Percentiles rank a stretch among this genome's conserved stretches.
phyloP scores from a whole-genome alignment of 2,888 invertebrate species.

The Dascillus cervinus region DNA sequence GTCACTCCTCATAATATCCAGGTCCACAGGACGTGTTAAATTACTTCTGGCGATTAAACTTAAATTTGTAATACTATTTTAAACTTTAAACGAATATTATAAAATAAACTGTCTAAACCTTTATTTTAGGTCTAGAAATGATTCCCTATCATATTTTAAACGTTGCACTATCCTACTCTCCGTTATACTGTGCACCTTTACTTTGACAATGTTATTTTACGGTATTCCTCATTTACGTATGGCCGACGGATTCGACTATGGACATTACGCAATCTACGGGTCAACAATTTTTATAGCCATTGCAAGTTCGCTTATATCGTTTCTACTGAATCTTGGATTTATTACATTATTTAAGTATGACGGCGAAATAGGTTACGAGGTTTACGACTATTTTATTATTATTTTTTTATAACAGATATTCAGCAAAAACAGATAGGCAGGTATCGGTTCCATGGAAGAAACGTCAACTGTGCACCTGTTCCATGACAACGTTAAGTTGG shows the following conservation, averaged over 20 bases:
- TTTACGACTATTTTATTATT: not conserved
- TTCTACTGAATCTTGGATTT: slow-evolving; percentile 11
- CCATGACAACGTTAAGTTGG: too few species aligned
- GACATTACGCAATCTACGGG: slow-evolving; percentile 7
- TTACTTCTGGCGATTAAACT: too few species aligned
- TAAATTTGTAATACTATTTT: too few species aligned
- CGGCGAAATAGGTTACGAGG: not conserved
- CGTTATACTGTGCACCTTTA: slow-evolving; percentile 14
- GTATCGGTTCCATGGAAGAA: too few species aligned
- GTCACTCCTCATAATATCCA: too few species aligned
- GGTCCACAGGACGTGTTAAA: too few species aligned
- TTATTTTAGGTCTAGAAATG: slow-evolving; percentile 12
- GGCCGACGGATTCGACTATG: slow-evolving; percentile 16
- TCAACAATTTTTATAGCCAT: slow-evolving; percentile 4
- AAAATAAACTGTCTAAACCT: not conserved
- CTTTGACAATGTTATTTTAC: slow-evolving; percentile 11
- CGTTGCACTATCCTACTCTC: slow-evolving; percentile 18
- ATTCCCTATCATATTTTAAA: slow-evolving; percentile 12
- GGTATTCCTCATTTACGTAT: slow-evolving; percentile 10
- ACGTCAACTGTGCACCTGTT: too few species aligned
- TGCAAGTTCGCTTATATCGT: slow-evolving; percentile 9
- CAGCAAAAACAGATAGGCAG: too few species aligned
- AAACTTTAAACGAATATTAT: slow-evolving; percentile 1
- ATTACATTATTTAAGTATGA: slow-evolving; percentile 13
- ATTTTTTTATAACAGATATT: slow-evolving; percentile 2